Conservation (phyloP, 2,888 invertebrate species). For the Prenolepis imparis region DNA sequence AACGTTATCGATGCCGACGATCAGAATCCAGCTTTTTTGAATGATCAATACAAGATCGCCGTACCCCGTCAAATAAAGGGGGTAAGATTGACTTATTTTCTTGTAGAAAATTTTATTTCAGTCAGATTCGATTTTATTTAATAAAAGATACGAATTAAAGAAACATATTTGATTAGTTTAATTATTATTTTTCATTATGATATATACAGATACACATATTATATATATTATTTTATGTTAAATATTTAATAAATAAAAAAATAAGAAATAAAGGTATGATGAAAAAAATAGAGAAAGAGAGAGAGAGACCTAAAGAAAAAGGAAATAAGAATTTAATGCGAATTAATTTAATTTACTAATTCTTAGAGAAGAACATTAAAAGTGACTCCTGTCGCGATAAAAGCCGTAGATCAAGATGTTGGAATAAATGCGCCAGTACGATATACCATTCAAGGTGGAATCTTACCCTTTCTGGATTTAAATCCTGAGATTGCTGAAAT, state of each 20-base stretch:
- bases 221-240: background rate
- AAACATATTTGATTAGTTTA: background rate
- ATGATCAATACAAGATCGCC: constrained; percentile 91
- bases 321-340: background rate
- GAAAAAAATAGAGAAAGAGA: background rate
- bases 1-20: constrained; percentile 96
- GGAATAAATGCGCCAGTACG: constrained; percentile 92
- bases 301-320: background rate
- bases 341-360: constrained; percentile 17
- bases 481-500: constrained; percentile 90
- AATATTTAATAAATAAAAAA: background rate
- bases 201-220: background rate
- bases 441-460: constrained; percentile 90
- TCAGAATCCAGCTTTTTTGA: constrained; percentile 94
- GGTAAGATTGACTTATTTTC: constrained; percentile 80
- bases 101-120: background rate
- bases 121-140: background rate
- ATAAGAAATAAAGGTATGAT: background rate
- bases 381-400: constrained; percentile 91
- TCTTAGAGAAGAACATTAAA: constrained; percentile 89
- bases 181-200: background rate
- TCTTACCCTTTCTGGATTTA: constrained; percentile 89
- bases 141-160: background rate
- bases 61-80: constrained; percentile 89
- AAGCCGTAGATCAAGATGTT: constrained; percentile 93